These are phyloP conservation scores for Pangasianodon hypophthalmus DNA, from an alignment of 2,113 vertebrate genomes.

Conservation along the genomic window DNA sequence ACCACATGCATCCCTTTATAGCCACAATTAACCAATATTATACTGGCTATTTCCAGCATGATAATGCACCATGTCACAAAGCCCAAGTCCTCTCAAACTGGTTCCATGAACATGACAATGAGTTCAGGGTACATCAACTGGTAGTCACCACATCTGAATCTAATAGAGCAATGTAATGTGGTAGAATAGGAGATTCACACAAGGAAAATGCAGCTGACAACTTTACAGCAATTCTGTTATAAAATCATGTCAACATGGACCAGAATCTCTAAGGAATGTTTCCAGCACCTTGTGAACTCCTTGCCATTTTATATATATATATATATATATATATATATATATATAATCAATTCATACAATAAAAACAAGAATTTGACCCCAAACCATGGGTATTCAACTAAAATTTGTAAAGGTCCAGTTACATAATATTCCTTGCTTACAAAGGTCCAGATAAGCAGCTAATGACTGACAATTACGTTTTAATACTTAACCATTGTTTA, in stretches of 20 bases:
- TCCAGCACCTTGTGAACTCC: neutral
- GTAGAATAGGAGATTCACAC: neutral
- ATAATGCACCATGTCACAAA: neutral
- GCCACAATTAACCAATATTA: neutral
- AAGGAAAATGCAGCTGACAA: neutral
- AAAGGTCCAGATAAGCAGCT: neutral
- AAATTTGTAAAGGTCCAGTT: neutral
- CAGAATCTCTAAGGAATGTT: neutral
- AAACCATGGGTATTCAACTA: neutral
- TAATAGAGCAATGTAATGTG: neutral
- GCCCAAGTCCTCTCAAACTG: neutral
- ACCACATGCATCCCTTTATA: neutral
- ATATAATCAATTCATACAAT: neutral
- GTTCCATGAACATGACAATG: neutral
- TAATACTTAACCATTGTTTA: neutral
- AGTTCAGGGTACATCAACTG: neutral
- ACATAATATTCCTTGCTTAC: neutral
- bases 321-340: too few relatives aligned
- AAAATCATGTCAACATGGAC: neutral
- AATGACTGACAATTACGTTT: neutral
- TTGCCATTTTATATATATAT: too few relatives aligned
- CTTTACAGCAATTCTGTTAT: neutral
- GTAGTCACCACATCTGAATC: neutral
- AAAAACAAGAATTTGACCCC: neutral
- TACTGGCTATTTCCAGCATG: neutral